These are phyloP conservation scores for Myotis daubentonii DNA, from an alignment of 2,797 vertebrate genomes.

Conservation along the genomic window DNA sequence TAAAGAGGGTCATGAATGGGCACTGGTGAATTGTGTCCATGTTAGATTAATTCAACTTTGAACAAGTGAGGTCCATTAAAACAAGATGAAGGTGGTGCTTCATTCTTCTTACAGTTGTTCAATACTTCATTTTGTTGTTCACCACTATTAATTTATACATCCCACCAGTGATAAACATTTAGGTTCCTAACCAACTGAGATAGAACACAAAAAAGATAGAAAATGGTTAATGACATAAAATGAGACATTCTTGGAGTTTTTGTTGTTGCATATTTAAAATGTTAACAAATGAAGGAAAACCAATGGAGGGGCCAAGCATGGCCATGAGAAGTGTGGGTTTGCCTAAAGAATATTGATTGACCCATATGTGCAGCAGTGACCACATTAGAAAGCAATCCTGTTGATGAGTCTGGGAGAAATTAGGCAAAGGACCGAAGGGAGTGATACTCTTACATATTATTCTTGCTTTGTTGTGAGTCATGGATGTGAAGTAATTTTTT, in stretches of 20 bases:
- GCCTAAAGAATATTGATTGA: no score
- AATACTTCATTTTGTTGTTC: neutral
- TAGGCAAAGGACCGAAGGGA: neutral
- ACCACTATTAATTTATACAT: neutral
- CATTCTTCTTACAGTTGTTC: neutral
- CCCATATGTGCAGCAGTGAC: accelerated
- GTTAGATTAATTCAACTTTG: neutral
- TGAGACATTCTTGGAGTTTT: neutral
- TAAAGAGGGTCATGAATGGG: neutral
- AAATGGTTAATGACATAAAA: neutral
- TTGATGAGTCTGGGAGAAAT: neutral
- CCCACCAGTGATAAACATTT: neutral
- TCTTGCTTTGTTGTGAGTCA: neutral
- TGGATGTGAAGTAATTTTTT: neutral
- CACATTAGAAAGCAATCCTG: no score
- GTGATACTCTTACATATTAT: neutral
- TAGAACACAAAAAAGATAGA: neutral
- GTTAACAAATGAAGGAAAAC: neutral
- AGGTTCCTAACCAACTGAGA: neutral
- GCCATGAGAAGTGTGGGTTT: no score
- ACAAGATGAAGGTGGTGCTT: neutral
- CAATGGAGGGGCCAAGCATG: neutral
- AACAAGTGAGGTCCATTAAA: neutral
- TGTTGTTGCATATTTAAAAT: neutral
- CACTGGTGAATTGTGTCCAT: neutral